These are phyloP conservation scores for Trachelus tabidus DNA, from an alignment of 2,888 invertebrate genomes.

Conservation along the genomic window DNA sequence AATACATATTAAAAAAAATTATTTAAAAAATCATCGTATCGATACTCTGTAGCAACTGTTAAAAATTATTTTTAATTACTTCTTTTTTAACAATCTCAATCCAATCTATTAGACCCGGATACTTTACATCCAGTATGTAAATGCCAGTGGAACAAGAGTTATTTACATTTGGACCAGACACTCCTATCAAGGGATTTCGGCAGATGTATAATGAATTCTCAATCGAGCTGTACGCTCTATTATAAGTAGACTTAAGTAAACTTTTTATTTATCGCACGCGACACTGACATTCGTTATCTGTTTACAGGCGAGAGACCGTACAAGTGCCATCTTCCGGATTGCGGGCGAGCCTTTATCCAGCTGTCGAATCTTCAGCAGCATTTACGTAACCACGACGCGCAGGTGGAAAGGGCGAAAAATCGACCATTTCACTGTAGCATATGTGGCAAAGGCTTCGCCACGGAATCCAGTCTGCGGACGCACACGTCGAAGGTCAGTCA, in stretches of 20 bases:
- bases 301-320: slow-evolving; percentile 89
- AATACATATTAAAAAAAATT: background rate
- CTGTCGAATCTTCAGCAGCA: slow-evolving; percentile 96
- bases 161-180: background rate
- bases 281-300: background rate
- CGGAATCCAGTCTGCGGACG: slow-evolving; percentile 93
- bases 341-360: slow-evolving; percentile 96
- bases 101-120: background rate
- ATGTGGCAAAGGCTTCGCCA: slow-evolving; percentile 96
- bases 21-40: too few species aligned
- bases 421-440: slow-evolving; percentile 96
- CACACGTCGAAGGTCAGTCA: slow-evolving; percentile 97
- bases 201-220: background rate
- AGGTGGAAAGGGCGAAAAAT: slow-evolving; percentile 94
- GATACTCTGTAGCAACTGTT: too few species aligned
- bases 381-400: slow-evolving; percentile 94
- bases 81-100: background rate
- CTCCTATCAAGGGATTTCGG: background rate
- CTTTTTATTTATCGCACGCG: background rate
- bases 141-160: background rate
- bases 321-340: slow-evolving; percentile 95
- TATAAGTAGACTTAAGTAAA: background rate
- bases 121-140: background rate
- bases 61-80: background rate
- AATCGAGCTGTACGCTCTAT: background rate